Evolutionary conservation across 1,140 invertebrate genomes (phyloP), one percentile per base, ranked within the genome.

Genomic region (Eubasilissa regina): DNA sequence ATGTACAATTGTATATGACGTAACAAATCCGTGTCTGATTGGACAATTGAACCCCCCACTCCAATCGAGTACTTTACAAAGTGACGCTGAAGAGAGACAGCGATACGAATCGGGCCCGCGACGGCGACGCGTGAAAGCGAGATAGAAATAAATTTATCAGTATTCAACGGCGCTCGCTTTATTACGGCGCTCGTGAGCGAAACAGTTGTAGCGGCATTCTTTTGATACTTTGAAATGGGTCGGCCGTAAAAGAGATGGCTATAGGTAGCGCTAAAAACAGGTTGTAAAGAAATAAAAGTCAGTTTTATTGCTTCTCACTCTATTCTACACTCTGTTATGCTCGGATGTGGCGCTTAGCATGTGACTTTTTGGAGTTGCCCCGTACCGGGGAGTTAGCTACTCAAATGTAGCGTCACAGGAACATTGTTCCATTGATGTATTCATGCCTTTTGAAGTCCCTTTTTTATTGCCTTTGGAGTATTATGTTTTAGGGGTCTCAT

Each of bases 281-380:
- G 88, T 89, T 89, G 88, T 89, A 89, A 87, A 89, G 88, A 89
- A 89, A 89, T 89, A 89, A 89, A 89, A 89, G 89, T 89, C 88
- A 89, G 88, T 87, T 89, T 89, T 89, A 89, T 86, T 87, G 89
- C 87, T 89, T 89, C 88, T 89, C 89, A 89, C 88, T 89, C 89
- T 89, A 89, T 89, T 89, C 88, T 87, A 87, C 88, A 89, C 88
- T 87, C 88, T 88, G 87, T 89, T 89, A 89, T 78, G 77, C 58
- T 58, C 43, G 25, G 76, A 12, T 68, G 48, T 53, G 47, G 56
- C 66, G 75, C 51, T 82, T 58, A 82, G 81, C 13, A 75, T 82
- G 81, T 80, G 78, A 78, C 76, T 62, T 70, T 78, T 58, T 44
- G 8, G 15, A 64, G 45, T 62, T 15, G 48, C 56, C 8, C 12